These are phyloP conservation scores for Eurystomus gularis DNA, from an alignment of 2,113 vertebrate species.

Conservation along the genomic window DNA sequence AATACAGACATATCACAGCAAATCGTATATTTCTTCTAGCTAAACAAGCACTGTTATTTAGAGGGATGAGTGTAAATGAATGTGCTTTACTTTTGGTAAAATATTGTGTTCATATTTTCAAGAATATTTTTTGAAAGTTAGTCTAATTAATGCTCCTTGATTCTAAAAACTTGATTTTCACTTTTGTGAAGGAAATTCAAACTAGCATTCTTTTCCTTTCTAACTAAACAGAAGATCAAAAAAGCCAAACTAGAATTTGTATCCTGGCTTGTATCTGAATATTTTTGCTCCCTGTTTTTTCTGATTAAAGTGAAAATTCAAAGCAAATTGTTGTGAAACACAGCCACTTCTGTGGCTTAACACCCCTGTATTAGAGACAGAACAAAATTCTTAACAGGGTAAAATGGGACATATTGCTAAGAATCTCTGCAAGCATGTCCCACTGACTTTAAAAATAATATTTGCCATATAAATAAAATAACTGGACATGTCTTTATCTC, in stretches of 20 bases:
- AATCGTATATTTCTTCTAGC: neutral
- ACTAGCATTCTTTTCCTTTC: neutral
- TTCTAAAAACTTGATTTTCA: neutral
- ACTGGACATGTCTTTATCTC: neutral
- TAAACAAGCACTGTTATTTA: neutral
- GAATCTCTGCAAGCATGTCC: conserved; percentile 14
- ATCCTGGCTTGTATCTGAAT: neutral
- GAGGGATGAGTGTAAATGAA: neutral
- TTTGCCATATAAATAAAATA: neutral
- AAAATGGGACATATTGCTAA: neutral
- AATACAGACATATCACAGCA: neutral
- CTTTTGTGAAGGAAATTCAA: neutral
- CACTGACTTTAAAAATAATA: neutral
- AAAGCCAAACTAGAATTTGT: neutral
- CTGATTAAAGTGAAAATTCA: neutral
- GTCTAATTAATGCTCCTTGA: neutral
- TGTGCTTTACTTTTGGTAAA: neutral
- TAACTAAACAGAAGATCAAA: neutral
- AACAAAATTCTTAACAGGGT: neutral
- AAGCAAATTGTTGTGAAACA: neutral
- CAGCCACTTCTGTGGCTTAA: neutral
- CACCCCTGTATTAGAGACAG: neutral
- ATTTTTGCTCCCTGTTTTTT: neutral
- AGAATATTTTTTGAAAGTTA: neutral
- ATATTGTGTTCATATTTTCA: neutral